Evolutionary conservation across 2,113 vertebrate species (phyloP), one percentile per base, ranked within the genome.

Genomic region (Zapornia atra): DNA sequence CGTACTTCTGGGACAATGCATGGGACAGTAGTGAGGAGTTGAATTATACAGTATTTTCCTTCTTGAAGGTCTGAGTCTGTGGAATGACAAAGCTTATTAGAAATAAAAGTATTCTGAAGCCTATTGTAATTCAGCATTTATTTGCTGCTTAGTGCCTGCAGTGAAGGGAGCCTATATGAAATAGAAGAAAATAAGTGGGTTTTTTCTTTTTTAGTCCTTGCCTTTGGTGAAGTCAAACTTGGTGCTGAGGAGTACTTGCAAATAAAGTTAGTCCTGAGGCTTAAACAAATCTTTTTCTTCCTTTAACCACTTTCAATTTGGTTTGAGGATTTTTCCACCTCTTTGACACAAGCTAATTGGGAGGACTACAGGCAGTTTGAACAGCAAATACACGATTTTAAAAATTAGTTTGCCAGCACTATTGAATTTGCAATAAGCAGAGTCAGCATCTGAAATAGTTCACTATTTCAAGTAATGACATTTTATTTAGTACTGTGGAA

Each of bases 361-460:
- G 96, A 94, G 86, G 95, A 97, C 95, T 97, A 92, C 87, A 92
- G 96, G 92, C 92, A 88, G 76, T 94, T 97, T 92, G 95, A 97
- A 90, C 92, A 94, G 97, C 96, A 97, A 98, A 97, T 94, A 97
- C 96, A 97, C 3, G 88, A 83, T 97, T 86, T 90, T 95, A 97
- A 97, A 98, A 98, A 98, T 98, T 97, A 98, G 96, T 98, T 98
- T 98, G 95, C 97, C 85, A 96, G 96, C 94, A 94, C 94, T 98
- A 97, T 98, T 98, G 97, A 98, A 98, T 98, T 98, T 98, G 94
- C 96, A 97, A 63, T 98, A 97, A 98, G 94, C 96, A 92, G 93
- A 97, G 97, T 98, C 98, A 98, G 97, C 97, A 97, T 98, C 97
- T 97, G 97, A 98, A 98, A 97, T 97, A 97, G 96, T 98, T 97